phyloP scores from a whole-genome alignment of 1,140 invertebrate species.

The Dinothrombium tinctorium region DNA sequence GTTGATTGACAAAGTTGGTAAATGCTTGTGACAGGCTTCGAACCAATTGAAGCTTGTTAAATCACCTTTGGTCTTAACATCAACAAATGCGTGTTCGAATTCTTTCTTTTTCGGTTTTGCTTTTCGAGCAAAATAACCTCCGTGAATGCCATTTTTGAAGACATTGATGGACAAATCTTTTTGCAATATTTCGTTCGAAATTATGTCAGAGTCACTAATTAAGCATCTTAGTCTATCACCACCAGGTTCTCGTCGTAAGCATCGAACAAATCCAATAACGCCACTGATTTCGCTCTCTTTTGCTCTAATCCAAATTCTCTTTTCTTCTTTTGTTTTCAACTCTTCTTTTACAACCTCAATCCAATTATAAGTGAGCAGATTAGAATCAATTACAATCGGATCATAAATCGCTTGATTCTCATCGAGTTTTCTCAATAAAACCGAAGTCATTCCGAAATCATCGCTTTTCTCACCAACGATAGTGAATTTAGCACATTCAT shows the following conservation, averaged over 20 bases:
- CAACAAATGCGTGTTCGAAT: conserved; percentile 55
- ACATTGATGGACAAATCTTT: conserved; percentile 70
- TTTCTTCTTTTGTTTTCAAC: conserved; percentile 18
- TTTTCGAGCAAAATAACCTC: no score
- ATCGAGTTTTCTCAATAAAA: no score
- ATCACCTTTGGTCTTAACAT: conserved; percentile 59
- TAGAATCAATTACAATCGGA: no score
- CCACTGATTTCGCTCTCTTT: conserved; percentile 33
- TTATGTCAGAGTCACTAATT: conserved; percentile 7
- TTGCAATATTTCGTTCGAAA: conserved; percentile 21
- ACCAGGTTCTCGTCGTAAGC: conserved; percentile 55
- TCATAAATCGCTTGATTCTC: no score
- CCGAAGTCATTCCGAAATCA: no score
- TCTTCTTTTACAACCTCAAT: conserved; percentile 30
- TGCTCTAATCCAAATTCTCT: conserved; percentile 39
- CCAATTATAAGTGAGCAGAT: conserved; percentile 45
- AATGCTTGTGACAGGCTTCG: conserved; percentile 44
- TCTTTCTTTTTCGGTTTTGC: neutral
- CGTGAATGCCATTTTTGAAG: conserved; percentile 33
- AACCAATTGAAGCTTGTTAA: conserved; percentile 78
- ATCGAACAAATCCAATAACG: conserved; percentile 62
- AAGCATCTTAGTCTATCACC: conserved; percentile 38
- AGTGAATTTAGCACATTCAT: no score
- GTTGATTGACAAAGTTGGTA: conserved; percentile 8
- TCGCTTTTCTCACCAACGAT: no score